These are phyloP conservation scores for Philereme vetulata DNA, from an alignment of 2,888 invertebrate genomes.

Conservation along the genomic window DNA sequence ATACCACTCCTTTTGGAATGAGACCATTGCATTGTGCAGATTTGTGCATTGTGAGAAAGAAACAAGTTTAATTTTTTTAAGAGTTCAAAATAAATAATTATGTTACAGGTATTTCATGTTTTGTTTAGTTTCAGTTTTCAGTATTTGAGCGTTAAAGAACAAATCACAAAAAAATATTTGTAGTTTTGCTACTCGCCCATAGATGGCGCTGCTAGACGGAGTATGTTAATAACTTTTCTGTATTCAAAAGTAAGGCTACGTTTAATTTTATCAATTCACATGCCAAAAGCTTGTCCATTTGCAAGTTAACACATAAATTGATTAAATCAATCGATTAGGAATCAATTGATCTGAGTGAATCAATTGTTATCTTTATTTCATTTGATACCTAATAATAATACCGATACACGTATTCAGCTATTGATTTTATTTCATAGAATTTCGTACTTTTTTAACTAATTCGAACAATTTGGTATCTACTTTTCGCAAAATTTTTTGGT, in stretches of 20 bases:
- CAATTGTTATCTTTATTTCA: constrained; percentile 26
- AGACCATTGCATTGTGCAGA: too few relatives aligned
- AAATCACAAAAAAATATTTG: neutral
- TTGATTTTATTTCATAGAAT: neutral
- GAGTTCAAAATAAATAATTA: neutral
- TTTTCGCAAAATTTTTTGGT: too few relatives aligned
- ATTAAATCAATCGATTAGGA: constrained; percentile 30
- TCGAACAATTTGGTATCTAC: too few relatives aligned
- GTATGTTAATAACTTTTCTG: neutral
- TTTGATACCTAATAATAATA: too few relatives aligned
- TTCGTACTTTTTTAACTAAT: too few relatives aligned
- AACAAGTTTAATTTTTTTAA: neutral
- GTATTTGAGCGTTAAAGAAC: neutral
- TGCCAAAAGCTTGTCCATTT: neutral
- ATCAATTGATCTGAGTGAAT: constrained; percentile 26
- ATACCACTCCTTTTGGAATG: too few relatives aligned
- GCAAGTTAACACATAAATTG: constrained; percentile 14
- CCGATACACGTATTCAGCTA: constrained; percentile 15
- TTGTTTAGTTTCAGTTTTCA: too few relatives aligned
- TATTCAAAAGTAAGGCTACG: too few relatives aligned
- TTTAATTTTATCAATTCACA: too few relatives aligned
- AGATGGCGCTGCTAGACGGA: constrained; percentile 40
- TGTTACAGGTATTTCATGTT: too few relatives aligned
- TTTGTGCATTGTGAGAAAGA: too few relatives aligned
- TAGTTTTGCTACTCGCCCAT: constrained; percentile 25